Evolutionary conservation across 1,140 invertebrate species (phyloP), one percentile per base, ranked within the genome.

Genomic region (Contarinia nasturtii): DNA sequence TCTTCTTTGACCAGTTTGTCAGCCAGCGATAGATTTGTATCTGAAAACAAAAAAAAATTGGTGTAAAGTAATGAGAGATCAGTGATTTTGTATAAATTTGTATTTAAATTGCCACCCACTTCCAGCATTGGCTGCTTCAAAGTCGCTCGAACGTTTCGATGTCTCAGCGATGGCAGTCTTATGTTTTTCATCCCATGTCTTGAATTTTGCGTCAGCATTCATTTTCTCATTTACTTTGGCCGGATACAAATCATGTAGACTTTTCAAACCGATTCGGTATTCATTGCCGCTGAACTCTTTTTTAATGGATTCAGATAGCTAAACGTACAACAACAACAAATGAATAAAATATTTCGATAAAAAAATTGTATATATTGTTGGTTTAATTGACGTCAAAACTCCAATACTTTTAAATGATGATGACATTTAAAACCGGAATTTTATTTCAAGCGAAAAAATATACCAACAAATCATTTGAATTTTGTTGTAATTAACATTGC

Each of bases 1-100:
- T 98, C 87, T 62, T 98, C 93, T 61, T 90, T 90, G 21, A 75
- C 63, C 7, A 88, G 65, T 67, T 91, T 93, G 43, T 94, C 84
- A 50, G 82, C 72, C 51, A 74, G 55, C 51, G 67, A 74, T 8
- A 73, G 56, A 22, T 63, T 68, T 56, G 61, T 36, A 59, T 64
- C 53, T 67, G 65, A 51, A 63, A 51, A 21, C 58, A 50, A 46
- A 37, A 8, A n/a, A n/a, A n/a, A n/a, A n/a, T n/a, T n/a, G n/a
- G n/a, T n/a, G n/a, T n/a, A n/a, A n/a, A n/a, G n/a, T n/a, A n/a
- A n/a, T n/a, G n/a, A 49, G 49, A 54, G n/a, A n/a, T n/a, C n/a
- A n/a, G n/a, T n/a, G n/a, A n/a, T n/a, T n/a, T n/a, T n/a, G n/a
- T n/a, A n/a, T n/a, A n/a, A n/a, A n/a, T n/a, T n/a, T n/a, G n/a